Evolutionary conservation across 2,113 vertebrate species (phyloP).

Genomic region (Grallaria varia): DNA sequence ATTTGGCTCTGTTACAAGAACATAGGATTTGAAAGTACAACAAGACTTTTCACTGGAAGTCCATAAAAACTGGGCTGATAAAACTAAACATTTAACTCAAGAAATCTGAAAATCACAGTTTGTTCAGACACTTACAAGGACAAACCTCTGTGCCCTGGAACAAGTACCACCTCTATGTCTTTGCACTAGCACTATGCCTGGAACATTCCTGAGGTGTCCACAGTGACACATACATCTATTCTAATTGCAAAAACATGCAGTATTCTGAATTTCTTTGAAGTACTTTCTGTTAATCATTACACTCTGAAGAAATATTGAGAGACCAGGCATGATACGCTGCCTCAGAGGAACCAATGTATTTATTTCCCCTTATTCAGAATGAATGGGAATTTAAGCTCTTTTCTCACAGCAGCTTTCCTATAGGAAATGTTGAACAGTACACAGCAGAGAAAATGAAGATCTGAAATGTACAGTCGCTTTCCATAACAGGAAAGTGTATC

Average conservation of each 20-base stretch:
- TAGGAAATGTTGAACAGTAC: neutral
- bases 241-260: neutral
- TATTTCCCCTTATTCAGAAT: neutral
- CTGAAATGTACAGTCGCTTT: neutral
- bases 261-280: neutral
- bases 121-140: neutral
- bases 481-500: neutral
- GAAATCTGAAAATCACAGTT: neutral
- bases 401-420: neutral
- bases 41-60: neutral
- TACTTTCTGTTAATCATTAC: neutral
- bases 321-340: neutral
- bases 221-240: neutral
- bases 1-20: conserved; percentile 4
- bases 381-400: neutral
- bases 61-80: neutral
- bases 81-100: neutral
- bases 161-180: neutral
- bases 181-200: neutral
- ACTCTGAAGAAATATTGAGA: neutral
- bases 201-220: neutral
- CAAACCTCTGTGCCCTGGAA: neutral
- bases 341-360: neutral
- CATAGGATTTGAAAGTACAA: neutral
- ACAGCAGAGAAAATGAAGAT: neutral